Percentiles rank a stretch among this genome's conserved stretches.
These are phyloP conservation scores for Drosophila carrolli DNA, from an alignment of 1,140 invertebrate genomes.

Conservation along the genomic window DNA sequence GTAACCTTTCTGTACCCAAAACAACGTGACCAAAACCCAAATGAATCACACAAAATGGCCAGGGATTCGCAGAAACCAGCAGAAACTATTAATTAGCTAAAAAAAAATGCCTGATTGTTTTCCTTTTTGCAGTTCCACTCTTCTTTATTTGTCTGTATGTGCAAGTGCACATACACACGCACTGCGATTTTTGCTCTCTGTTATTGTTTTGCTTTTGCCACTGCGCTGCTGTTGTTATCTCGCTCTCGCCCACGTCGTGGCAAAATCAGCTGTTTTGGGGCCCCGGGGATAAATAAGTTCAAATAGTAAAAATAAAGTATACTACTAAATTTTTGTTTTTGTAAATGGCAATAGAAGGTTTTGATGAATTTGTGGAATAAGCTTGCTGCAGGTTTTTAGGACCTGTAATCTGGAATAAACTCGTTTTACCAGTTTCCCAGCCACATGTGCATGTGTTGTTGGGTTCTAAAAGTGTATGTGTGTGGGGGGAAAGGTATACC, in stretches of 20 bases:
- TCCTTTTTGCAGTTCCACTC: constrained; percentile 36
- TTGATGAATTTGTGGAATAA: constrained; percentile 35
- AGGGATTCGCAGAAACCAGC: constrained; percentile 12
- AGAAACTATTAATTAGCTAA: constrained; percentile 40
- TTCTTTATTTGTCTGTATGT: constrained; percentile 18
- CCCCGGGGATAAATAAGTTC: constrained; percentile 25
- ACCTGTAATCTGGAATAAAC: constrained; percentile 67
- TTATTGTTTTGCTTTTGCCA: constrained; percentile 78
- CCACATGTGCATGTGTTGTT: not conserved
- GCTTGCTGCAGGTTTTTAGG: constrained; percentile 30
- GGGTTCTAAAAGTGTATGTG: constrained; percentile 33
- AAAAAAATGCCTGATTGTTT: constrained; percentile 31
- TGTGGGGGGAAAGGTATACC: constrained; percentile 31
- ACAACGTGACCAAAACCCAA: constrained; percentile 11
- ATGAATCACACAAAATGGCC: constrained; percentile 25
- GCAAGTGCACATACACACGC: constrained; percentile 14
- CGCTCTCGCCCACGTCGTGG: constrained; percentile 23
- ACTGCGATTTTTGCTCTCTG: constrained; percentile 59
- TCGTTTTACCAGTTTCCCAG: constrained; percentile 65
- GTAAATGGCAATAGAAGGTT: constrained; percentile 19
- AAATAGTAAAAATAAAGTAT: constrained; percentile 3
- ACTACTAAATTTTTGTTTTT: not conserved
- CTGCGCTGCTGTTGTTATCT: constrained; percentile 38
- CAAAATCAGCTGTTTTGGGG: constrained; percentile 51
- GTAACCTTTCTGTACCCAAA: constrained; percentile 15